Evolutionary conservation across 2,113 vertebrate genomes (phyloP).

Genomic region (Polypterus senegalus): DNA sequence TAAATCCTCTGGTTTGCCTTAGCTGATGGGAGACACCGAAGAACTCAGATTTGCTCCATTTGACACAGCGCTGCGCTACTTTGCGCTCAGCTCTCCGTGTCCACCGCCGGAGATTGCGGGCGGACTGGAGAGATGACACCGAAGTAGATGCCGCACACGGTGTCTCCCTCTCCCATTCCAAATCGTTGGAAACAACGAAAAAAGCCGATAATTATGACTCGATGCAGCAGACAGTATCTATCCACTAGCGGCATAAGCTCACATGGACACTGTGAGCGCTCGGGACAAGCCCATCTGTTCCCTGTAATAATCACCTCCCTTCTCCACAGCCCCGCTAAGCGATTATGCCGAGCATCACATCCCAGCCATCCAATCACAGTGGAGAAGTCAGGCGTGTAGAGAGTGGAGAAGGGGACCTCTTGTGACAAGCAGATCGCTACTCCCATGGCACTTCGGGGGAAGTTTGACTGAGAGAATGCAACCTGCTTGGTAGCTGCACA

Average conservation of each 20-base stretch:
- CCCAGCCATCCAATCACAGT: conserved; percentile 60
- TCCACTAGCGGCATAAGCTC: conserved; percentile 26
- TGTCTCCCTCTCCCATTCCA: too few species aligned
- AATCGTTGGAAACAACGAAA: too few species aligned
- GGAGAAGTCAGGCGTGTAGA: conserved; percentile 27
- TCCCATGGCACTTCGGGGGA: too few species aligned
- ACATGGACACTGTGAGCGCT: conserved; percentile 59
- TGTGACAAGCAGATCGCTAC: conserved; percentile 36
- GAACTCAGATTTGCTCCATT: conserved; percentile 52
- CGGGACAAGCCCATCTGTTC: conserved; percentile 73
- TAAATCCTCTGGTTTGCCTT: conserved; percentile 49
- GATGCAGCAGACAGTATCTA: too few species aligned
- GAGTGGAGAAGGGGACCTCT: conserved; percentile 51
- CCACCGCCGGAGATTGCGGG: conserved; percentile 17
- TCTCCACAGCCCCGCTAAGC: conserved; percentile 66
- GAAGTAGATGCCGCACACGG: too few species aligned
- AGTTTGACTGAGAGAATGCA: too few species aligned
- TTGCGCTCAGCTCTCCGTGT: conserved; percentile 33
- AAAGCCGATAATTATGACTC: too few species aligned
- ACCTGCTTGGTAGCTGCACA: too few species aligned
- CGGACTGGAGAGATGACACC: too few species aligned
- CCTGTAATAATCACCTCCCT: conserved; percentile 76
- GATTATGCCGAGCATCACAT: conserved; percentile 70
- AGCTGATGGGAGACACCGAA: conserved; percentile 33
- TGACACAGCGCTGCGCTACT: conserved; percentile 27